Evolutionary conservation across 2,888 invertebrate species (phyloP).

Genomic region (Pinctada fucata): DNA sequence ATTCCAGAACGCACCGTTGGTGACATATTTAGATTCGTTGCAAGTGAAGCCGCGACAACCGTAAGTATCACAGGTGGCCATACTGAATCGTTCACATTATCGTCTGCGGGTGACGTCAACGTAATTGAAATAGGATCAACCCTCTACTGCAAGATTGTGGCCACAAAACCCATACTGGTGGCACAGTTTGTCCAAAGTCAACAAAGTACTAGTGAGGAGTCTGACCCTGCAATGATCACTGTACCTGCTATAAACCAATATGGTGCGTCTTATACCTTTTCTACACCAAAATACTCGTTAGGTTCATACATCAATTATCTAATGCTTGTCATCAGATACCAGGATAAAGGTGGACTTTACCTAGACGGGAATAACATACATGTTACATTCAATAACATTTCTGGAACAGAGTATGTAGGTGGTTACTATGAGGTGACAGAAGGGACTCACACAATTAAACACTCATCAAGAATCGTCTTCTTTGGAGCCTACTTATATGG

Average conservation of each 20-base stretch:
- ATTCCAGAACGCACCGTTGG: constrained; percentile 63
- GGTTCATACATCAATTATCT: constrained; percentile 45
- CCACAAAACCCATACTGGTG: constrained; percentile 49
- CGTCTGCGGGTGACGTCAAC: constrained; percentile 39
- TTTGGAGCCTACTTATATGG: constrained; percentile 67
- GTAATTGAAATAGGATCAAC: constrained; percentile 43
- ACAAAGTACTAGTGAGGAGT: constrained; percentile 46
- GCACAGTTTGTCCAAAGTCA: constrained; percentile 59
- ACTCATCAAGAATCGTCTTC: constrained; percentile 51
- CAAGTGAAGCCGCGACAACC: constrained; percentile 48
- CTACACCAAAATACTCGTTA: constrained; percentile 54
- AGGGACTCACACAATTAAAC: constrained; percentile 55
- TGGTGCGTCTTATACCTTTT: constrained; percentile 56
- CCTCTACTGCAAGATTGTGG: constrained; percentile 41
- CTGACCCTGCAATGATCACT: constrained; percentile 66
- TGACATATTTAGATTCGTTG: constrained; percentile 60
- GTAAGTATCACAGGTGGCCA: constrained; percentile 42
- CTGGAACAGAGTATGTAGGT: constrained; percentile 48
- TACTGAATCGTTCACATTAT: constrained; percentile 37
- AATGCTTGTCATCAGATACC: constrained; percentile 48
- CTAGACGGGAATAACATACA: constrained; percentile 49
- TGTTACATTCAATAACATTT: constrained; percentile 36
- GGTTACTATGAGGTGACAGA: constrained; percentile 47
- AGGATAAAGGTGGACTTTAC: constrained; percentile 45
- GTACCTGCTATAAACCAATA: constrained; percentile 62